These are phyloP conservation scores for Donacobius atricapilla DNA, from an alignment of 2,113 vertebrate species.

Conservation along the genomic window DNA sequence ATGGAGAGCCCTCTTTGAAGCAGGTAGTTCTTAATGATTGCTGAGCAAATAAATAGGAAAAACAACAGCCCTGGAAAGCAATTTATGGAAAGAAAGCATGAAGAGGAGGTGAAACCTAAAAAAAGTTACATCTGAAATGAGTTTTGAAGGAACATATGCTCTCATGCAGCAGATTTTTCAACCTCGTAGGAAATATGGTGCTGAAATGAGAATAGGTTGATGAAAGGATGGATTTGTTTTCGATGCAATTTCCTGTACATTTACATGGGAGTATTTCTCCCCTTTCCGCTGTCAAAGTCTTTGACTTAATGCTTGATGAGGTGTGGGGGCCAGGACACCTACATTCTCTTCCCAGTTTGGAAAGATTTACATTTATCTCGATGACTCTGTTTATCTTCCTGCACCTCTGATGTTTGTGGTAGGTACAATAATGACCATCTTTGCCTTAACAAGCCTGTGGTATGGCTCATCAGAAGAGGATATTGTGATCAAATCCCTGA, in stretches of 20 bases:
- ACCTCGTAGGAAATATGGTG: conserved; percentile 52
- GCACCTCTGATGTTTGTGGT: background rate
- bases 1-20: background rate
- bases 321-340: background rate
- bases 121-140: conserved; percentile 54
- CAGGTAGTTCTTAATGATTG: background rate
- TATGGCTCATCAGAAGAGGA: background rate
- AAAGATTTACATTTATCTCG: background rate
- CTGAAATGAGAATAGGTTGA: conserved; percentile 52
- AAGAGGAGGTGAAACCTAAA: conserved; percentile 56
- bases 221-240: conserved; percentile 53
- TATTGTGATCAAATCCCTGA: conserved; percentile 14
- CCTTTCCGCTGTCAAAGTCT: background rate
- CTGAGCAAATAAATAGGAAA: conserved; percentile 25
- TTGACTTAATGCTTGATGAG: background rate
- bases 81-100: conserved; percentile 16
- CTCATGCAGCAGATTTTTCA: conserved; percentile 59
- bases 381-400: background rate
- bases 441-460: background rate
- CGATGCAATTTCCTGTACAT: conserved; percentile 22
- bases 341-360: background rate
- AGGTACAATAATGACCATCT: background rate
- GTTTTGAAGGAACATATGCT: conserved; percentile 65
- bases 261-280: conserved; percentile 18
- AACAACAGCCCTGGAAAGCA: conserved; percentile 26